Evolutionary conservation across 1,140 invertebrate genomes (phyloP).

Genomic region (Cylas formicarius): DNA sequence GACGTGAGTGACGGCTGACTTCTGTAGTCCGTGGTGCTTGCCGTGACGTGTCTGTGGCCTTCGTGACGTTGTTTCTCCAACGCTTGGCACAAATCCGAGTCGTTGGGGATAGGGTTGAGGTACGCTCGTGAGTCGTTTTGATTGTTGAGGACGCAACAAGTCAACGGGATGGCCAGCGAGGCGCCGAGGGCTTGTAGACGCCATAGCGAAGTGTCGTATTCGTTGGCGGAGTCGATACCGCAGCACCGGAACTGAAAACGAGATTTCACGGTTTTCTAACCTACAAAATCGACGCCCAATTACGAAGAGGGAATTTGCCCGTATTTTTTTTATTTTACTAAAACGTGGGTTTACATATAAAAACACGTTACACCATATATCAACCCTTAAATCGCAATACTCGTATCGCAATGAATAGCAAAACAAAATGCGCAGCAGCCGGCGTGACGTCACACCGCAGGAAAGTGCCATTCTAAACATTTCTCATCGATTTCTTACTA

Average conservation of each 20-base stretch:
- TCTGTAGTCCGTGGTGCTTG: constrained; percentile 39
- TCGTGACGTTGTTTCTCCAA: constrained; percentile 52
- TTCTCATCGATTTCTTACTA: too few species aligned
- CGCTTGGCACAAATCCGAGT: constrained; percentile 64
- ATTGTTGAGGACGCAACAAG: constrained; percentile 69
- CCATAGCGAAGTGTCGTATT: constrained; percentile 79
- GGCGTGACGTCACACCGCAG: too few species aligned
- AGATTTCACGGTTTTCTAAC: background rate
- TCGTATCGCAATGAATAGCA: too few species aligned
- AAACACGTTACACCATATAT: too few species aligned
- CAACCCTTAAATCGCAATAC: too few species aligned
- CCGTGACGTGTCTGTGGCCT: constrained; percentile 54
- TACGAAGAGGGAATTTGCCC: too few species aligned
- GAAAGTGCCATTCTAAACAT: too few species aligned
- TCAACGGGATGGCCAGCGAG: constrained; percentile 66
- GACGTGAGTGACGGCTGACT: constrained; percentile 2
- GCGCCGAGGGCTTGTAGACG: constrained; percentile 62
- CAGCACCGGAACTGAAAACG: constrained; percentile 69
- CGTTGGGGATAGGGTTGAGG: constrained; percentile 67
- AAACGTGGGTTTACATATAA: background rate
- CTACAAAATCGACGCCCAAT: background rate
- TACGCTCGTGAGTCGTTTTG: constrained; percentile 51
- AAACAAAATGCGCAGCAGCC: too few species aligned
- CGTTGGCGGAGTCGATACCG: constrained; percentile 67
- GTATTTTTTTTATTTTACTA: too few species aligned